Evolutionary conservation across 2,113 vertebrate species (phyloP).

Genomic region (Cettia cetti): DNA sequence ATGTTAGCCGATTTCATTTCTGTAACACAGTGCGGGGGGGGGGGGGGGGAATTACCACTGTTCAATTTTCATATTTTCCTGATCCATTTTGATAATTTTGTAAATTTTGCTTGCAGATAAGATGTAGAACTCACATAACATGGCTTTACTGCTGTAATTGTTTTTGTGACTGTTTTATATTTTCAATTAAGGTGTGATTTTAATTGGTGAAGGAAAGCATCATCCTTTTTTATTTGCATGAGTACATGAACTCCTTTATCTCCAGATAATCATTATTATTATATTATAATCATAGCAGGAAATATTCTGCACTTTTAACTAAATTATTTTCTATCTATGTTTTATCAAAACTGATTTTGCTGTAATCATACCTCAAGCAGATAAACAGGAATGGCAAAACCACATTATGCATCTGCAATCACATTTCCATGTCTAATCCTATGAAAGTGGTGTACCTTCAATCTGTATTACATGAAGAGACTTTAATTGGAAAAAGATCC

Average conservation of each 20-base stretch:
- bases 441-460: not conserved
- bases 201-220: not conserved
- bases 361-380: not conserved
- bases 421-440: not conserved
- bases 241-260: not conserved
- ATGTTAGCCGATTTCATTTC: not conserved
- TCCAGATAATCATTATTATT: not conserved
- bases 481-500: not conserved
- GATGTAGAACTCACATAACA: not conserved
- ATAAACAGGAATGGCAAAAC: not conserved
- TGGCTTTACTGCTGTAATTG: not conserved
- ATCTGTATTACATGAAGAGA: not conserved
- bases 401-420: not conserved
- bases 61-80: not conserved
- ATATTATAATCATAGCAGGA: not conserved
- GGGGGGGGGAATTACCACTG: rapidly evolving
- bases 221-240: not conserved
- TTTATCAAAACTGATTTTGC: not conserved
- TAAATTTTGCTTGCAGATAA: not conserved
- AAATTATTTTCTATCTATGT: not conserved
- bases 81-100: not conserved
- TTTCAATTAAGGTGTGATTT: not conserved
- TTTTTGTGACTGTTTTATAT: not conserved
- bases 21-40: not conserved
- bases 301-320: not conserved